Conservation (phyloP, 2,113 vertebrate species). For the Bothrops jararaca region DNA sequence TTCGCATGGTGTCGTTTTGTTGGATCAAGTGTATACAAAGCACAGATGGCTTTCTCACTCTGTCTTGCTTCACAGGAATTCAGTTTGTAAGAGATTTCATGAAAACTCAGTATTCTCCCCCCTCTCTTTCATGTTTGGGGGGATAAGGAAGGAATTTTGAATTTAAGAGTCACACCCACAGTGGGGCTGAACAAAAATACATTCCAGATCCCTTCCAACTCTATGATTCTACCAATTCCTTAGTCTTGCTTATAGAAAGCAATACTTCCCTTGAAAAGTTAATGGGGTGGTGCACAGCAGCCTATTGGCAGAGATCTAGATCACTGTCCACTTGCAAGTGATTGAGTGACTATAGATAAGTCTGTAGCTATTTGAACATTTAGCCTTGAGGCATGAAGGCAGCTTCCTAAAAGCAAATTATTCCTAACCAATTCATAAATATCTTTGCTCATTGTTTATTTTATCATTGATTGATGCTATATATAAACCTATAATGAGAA, state of each 20-base stretch:
- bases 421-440: background rate
- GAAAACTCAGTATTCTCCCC: slow-evolving; percentile 72
- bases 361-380: background rate
- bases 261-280: slow-evolving; percentile 63
- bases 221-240: slow-evolving; percentile 10
- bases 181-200: background rate
- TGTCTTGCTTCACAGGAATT: slow-evolving; percentile 72
- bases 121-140: no score
- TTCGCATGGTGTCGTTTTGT: slow-evolving; percentile 79
- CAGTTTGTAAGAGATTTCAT: slow-evolving; percentile 79
- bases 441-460: background rate
- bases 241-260: slow-evolving; percentile 53
- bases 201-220: background rate
- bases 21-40: slow-evolving; percentile 72
- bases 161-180: slow-evolving; percentile 57
- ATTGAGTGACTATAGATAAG: background rate
- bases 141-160: slow-evolving; percentile 60
- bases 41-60: slow-evolving; percentile 77
- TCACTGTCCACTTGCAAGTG: slow-evolving; percentile 29
- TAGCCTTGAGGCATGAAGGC: background rate
- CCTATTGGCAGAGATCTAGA: background rate
- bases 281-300: slow-evolving; percentile 22
- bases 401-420: background rate
- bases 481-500: background rate
- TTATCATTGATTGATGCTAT: background rate